Evolutionary conservation across 2,888 invertebrate species (phyloP).

Genomic region (Xanthostigma xanthostigma): DNA sequence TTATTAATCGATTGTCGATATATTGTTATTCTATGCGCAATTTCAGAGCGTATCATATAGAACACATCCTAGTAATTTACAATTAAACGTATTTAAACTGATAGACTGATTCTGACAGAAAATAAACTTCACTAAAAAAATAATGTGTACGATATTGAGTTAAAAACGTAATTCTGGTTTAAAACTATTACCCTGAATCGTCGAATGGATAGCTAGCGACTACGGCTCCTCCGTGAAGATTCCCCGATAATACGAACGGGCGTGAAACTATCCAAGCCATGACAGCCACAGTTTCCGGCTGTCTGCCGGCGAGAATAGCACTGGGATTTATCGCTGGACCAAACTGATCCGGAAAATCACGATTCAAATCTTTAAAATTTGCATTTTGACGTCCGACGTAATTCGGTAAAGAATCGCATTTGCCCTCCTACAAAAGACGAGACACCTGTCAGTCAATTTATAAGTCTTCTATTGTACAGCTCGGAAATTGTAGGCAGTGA

Average conservation of each 20-base stretch:
- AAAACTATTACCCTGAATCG: constrained; percentile 51
- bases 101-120: not conserved
- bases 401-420: constrained; percentile 51
- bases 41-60: too few species aligned
- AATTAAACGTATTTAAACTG: too few species aligned
- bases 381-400: constrained; percentile 70
- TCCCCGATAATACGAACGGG: constrained; percentile 86
- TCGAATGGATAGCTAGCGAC: constrained; percentile 98
- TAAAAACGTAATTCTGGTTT: not conserved
- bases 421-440: constrained; percentile 49
- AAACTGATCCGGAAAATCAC: constrained; percentile 88
- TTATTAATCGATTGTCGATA: not conserved
- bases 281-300: constrained; percentile 78
- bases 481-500: too few species aligned
- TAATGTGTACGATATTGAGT: not conserved
- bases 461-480: too few species aligned
- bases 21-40: not conserved
- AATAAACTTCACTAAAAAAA: not conserved
- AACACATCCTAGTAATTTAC: too few species aligned
- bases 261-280: constrained; percentile 78
- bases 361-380: constrained; percentile 67
- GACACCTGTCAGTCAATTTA: not conserved
- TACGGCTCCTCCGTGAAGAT: constrained; percentile 90
- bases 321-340: constrained; percentile 25
- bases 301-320: constrained; percentile 41